Evolutionary conservation across 1,140 invertebrate genomes (phyloP), one percentile per base, ranked within the genome.

Genomic region (Daktulosphaira vitifoliae): DNA sequence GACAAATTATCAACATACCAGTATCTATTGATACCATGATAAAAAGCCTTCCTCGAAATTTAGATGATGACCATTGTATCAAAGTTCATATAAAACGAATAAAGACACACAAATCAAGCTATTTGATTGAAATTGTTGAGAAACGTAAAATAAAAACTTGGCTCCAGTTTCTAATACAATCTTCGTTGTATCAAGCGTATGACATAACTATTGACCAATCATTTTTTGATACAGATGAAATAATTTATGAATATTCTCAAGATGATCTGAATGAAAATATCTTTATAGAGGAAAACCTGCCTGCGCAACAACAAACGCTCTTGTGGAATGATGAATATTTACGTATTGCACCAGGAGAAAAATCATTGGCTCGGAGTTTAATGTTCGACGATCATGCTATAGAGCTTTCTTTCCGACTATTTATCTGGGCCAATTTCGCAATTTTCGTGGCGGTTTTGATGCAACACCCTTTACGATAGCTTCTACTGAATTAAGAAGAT

Each of bases 361-460:
- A 69, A 6, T 67, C 52, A 48, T n/a, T 53, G n/a, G 71, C 69
- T 37, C 6, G 44, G 16, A 71, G 66, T 67, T 33, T 71, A 46
- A 37, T 71, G 2, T 72, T 66, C 50, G 72, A 73, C 54, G 67
- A 69, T 56, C 62, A 71, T 69, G 70, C 70, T 20, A 73, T 75
- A 70, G 74, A 75, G 68, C 54, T 75, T 20, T 73, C 74, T 7
- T 75, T 71, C 73, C 73, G 18, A 4, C 46, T 33, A 75, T 76
- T 59, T 75, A 74, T 51, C 52, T 69, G 1, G 73, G 74, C 42
- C 67, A 74, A 53, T 71, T 71, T 65, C 44, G 74, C 51, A 65
- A 20, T 16, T 76, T 71, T 51, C 65, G 67, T 68, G 71, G 72
- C 42, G 65, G 64, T 22, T 56, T 65, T 38, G 48, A 3, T 11